Evolutionary conservation across 2,113 vertebrate species (phyloP).

Genomic region (Pelodiscus sinensis): DNA sequence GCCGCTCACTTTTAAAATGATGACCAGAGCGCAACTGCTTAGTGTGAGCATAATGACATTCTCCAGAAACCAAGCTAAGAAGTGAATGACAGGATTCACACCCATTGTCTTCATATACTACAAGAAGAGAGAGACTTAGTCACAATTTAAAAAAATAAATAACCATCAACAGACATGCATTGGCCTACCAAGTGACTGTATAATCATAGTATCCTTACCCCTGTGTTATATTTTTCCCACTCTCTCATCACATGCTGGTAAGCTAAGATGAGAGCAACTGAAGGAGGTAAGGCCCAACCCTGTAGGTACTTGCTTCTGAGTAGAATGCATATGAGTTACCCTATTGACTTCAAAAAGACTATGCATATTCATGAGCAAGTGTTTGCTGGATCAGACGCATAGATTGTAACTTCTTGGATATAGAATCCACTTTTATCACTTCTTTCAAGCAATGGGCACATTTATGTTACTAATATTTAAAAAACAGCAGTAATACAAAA

Average conservation of each 20-base stretch:
- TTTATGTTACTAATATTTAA: background rate
- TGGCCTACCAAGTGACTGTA: background rate
- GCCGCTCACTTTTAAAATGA: constrained; percentile 75
- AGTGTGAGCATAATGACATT: constrained; percentile 56
- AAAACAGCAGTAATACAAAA: background rate
- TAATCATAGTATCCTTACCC: background rate
- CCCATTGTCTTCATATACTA: constrained; percentile 82
- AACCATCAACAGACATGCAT: background rate
- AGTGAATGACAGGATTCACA: constrained; percentile 64
- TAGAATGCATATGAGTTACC: background rate
- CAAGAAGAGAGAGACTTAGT: background rate
- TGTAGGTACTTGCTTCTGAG: background rate
- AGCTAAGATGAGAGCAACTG: too few species aligned
- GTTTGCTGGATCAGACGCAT: background rate
- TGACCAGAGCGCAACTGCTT: constrained; percentile 64
- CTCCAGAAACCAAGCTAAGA: constrained; percentile 82
- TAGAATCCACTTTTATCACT: background rate
- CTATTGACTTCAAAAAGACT: background rate
- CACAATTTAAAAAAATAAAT: background rate
- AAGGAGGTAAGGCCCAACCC: rapidly evolving
- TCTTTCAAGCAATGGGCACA: background rate
- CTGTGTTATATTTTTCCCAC: background rate
- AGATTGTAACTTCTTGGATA: background rate
- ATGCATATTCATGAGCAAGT: background rate
- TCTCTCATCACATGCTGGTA: background rate